Base-by-base conservation (phyloP, 2,113 vertebrate species). In the Nesoenas mayeri region DNA sequence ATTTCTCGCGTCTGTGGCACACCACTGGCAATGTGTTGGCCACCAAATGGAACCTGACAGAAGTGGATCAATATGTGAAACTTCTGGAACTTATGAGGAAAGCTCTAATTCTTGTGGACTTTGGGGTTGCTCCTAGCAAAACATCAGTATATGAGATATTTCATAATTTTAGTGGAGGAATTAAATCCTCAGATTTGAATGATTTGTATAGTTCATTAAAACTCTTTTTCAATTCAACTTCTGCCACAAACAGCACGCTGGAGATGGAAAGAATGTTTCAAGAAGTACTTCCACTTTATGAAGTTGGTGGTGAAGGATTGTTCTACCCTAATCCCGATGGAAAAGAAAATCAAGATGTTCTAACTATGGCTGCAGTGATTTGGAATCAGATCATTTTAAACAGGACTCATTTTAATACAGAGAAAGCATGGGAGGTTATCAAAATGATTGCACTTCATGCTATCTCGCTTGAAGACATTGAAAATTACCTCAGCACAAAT, bases 31-130 rank as follows among this genome's bases (percentile, higher is more conserved):
- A 62, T 1, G 3, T 86, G 44, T 79, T 92, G 62, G 92, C 70
- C 91, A 93, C 78, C 81, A 96, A 93, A 32, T 97, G 97, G 97
- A 97, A 94, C 57, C 61, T 95, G 3, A 95, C 91, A 1, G 80
- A 97, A 67, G 86, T 96, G 86, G 51, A 5, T 44, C 65, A 92
- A 22, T 97, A 95, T 44, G 64, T 95, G 74, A 88, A 91, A 60
- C 47, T 96, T 54, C 79, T 97, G 62, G 88, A 97, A 85, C 69
- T 65, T 0, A 40, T 97, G 86, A 90, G 69, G 50, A 96, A 88
- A 77, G 92, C 93, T 81, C 72, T 97, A 32, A 72, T 88, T 81
- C 86, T 97, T 1, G 69, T 96, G 53, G 92, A 97, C 38, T 87
- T 96, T 2, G 93, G 85, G 10, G 17, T 78, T 26, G 86, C 50